Conservation (phyloP, 2,113 vertebrate species). For the Phaethornis superciliosus region DNA sequence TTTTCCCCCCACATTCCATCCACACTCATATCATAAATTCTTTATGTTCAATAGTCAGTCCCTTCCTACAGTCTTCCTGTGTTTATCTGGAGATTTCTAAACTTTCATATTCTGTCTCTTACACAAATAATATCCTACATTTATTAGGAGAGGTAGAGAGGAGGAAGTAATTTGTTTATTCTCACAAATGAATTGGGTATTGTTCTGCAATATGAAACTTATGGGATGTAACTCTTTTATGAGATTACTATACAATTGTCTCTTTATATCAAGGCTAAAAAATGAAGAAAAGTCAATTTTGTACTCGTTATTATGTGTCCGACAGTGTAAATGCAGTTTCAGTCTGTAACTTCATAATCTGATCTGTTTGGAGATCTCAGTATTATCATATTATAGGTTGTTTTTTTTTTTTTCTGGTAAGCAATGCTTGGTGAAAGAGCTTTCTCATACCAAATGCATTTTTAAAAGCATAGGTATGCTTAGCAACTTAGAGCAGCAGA, state of each 20-base stretch:
- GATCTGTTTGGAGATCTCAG: not conserved
- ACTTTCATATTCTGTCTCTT: not conserved
- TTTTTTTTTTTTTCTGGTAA: not conserved
- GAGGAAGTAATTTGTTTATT: not conserved
- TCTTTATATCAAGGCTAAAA: not conserved
- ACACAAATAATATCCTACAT: not conserved
- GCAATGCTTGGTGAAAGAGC: not conserved
- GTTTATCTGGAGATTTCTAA: not conserved
- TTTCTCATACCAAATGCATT: not conserved
- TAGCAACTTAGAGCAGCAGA: not conserved
- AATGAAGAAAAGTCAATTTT: not conserved
- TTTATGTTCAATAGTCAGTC: not conserved
- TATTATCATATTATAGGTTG: not conserved
- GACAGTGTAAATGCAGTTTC: not conserved
- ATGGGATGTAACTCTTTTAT: not conserved
- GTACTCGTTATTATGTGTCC: not conserved
- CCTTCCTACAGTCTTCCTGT: not conserved
- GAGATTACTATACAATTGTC: not conserved
- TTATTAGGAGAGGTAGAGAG: not conserved
- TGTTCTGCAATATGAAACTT: not conserved
- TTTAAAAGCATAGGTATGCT: not conserved
- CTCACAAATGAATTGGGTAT: not conserved
- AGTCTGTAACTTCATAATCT: not conserved
- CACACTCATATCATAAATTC: not conserved
- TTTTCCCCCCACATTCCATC: not conserved